Base-by-base conservation (phyloP, 2,888 invertebrate species). In the Nephrotoma flavescens region DNA sequence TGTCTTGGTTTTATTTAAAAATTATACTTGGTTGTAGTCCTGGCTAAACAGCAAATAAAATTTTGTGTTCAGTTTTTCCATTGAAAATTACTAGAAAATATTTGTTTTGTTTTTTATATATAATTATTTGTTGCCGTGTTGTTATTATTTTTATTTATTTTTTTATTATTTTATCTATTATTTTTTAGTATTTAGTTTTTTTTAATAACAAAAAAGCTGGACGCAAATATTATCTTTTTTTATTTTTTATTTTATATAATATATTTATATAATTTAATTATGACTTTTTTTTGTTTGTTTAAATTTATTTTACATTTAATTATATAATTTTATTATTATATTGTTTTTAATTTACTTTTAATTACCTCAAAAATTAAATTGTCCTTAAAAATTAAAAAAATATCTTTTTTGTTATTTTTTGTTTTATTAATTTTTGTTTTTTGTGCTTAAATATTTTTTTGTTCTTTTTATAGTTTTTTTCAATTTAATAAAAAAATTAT, bases 141-240 rank as follows among this genome's bases (percentile, higher is more conserved):
- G 71, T 71, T 71, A 31, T 52, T 11, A 31, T 71, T 9, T 31
- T 71, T 31, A 31, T 31, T 52, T 57, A n/a, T 57, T 4, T 52
- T 52, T 15, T 52, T 15, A 71, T 71, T 71, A 71, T 84, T 12
- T 84, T 84, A 84, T 42, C 42, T 84, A 42, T 84, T 12, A 47
- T 71, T 71, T 85, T 85, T 85, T 19, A 44, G 42, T 85, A 15
- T 85, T 85, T n/a, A 42, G 15, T 85, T 85, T 85, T 42, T 42
- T 71, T 71, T 31, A 71, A 71, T 85, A 44, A 85, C 85, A 85
- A 85, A 85, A 71, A 85, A 85, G 85, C 85, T 85, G 85, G 85
- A 85, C 85, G 85, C 85, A 85, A 85, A 85, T 85, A 85, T 85
- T 85, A 85, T 85, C 42, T 85, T 85, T 85, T 42, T 85, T 42